Percentiles rank a stretch among this genome's conserved stretches.
These are phyloP conservation scores for Falco cherrug DNA, from an alignment of 2,797 vertebrate species.

Conservation along the genomic window DNA sequence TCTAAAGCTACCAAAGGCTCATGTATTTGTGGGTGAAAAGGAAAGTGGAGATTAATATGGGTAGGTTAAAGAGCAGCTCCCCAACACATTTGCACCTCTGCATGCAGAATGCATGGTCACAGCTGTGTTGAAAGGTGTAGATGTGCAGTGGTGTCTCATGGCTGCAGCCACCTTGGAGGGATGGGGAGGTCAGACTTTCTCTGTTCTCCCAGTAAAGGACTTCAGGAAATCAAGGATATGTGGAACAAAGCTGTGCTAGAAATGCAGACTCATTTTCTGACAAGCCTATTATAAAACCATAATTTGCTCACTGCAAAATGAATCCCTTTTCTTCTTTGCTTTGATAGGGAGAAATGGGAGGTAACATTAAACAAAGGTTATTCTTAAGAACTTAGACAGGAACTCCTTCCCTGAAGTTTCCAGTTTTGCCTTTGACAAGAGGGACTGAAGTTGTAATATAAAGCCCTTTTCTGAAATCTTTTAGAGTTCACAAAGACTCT, in stretches of 20 bases:
- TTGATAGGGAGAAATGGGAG: background rate
- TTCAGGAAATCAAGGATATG: background rate
- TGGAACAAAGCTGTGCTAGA: background rate
- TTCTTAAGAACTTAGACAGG: constrained; percentile 6
- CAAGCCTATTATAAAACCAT: background rate
- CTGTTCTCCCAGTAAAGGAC: background rate
- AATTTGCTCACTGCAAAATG: background rate
- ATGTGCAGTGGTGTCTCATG: background rate
- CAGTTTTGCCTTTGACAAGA: background rate
- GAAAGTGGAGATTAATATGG: background rate
- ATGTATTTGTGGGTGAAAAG: background rate
- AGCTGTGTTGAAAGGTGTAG: background rate
- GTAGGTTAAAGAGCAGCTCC: background rate
- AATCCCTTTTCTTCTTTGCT: background rate
- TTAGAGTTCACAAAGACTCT: constrained; percentile 20
- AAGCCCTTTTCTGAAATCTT: background rate
- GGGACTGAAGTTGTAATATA: background rate
- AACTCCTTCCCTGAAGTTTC: constrained; percentile 5
- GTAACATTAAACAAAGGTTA: background rate
- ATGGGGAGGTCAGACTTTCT: background rate
- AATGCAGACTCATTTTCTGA: background rate
- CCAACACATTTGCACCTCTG: background rate
- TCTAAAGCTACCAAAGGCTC: background rate
- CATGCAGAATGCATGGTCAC: background rate
- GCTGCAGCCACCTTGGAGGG: background rate